These are phyloP conservation scores for Porites lobata DNA, from an alignment of 92 coral and sea anemone genomes.

Conservation along the genomic window DNA sequence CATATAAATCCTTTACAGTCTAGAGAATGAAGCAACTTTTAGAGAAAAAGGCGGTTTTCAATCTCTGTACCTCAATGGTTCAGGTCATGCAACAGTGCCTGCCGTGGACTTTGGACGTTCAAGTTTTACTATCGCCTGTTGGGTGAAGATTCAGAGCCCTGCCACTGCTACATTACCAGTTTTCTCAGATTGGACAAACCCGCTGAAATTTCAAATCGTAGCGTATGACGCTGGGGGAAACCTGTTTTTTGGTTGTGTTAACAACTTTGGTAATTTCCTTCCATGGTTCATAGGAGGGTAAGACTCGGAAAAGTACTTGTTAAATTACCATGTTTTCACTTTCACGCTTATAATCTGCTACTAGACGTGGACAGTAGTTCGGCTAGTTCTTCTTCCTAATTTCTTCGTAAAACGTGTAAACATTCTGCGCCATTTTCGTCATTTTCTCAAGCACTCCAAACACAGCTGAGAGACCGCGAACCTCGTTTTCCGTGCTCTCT, in stretches of 20 bases:
- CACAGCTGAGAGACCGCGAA: no score
- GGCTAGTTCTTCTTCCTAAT: no score
- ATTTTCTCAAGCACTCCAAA: no score
- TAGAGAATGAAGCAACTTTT: background rate
- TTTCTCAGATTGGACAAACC: background rate
- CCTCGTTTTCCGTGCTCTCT: no score
- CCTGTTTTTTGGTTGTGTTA: background rate
- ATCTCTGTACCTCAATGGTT: slow-evolving; percentile 8
- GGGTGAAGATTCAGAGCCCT: slow-evolving; percentile 10
- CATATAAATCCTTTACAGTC: background rate
- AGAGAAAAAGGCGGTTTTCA: background rate
- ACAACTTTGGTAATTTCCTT: background rate
- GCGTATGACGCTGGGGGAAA: background rate
- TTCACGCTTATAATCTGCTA: no score
- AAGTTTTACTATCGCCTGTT: slow-evolving; percentile 22
- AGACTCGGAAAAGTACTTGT: background rate
- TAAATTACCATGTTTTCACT: no score
- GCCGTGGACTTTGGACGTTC: slow-evolving; percentile 3
- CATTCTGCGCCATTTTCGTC: no score
- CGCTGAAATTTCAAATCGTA: background rate
- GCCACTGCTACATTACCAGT: background rate
- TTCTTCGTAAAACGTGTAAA: no score
- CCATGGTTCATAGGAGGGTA: background rate
- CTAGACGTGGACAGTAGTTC: no score
- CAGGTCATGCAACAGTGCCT: slow-evolving; percentile 19